Evolutionary conservation across 2,113 vertebrate genomes (phyloP).

Genomic region (Lota lota): DNA sequence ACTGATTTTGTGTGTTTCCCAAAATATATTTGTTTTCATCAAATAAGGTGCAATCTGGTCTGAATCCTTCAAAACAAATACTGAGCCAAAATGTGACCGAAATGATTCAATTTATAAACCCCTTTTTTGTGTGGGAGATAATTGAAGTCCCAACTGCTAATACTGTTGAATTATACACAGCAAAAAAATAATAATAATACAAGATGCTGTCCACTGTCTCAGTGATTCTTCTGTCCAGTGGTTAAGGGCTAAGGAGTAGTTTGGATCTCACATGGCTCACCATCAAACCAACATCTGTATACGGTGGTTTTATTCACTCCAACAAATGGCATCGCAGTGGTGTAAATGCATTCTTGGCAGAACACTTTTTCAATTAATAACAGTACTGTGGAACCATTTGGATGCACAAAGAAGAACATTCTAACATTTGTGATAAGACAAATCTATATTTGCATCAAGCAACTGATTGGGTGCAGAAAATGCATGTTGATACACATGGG

Average conservation of each 20-base stretch:
- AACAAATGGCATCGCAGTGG: too few species aligned
- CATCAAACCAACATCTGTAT: background rate
- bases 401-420: too few species aligned
- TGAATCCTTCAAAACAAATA: background rate
- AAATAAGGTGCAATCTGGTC: background rate
- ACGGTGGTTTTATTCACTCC: too few species aligned
- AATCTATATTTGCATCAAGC: background rate
- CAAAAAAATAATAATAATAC: background rate
- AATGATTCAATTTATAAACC: background rate
- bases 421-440: constrained; percentile 5
- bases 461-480: background rate
- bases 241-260: constrained; percentile 38
- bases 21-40: too few species aligned
- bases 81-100: background rate
- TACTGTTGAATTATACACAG: background rate
- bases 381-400: too few species aligned
- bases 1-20: too few species aligned
- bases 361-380: too few species aligned
- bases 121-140: background rate
- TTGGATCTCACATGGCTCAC: constrained; percentile 20
- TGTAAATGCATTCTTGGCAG: too few species aligned
- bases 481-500: background rate
- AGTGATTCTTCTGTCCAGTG: constrained; percentile 19
- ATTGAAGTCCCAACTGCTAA: background rate
- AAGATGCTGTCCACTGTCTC: constrained; percentile 8